Percentiles rank a stretch among this genome's conserved stretches.
Evolutionary conservation across 2,888 invertebrate genomes (phyloP).

Genomic region (Eueremaeus valkanovi): DNA sequence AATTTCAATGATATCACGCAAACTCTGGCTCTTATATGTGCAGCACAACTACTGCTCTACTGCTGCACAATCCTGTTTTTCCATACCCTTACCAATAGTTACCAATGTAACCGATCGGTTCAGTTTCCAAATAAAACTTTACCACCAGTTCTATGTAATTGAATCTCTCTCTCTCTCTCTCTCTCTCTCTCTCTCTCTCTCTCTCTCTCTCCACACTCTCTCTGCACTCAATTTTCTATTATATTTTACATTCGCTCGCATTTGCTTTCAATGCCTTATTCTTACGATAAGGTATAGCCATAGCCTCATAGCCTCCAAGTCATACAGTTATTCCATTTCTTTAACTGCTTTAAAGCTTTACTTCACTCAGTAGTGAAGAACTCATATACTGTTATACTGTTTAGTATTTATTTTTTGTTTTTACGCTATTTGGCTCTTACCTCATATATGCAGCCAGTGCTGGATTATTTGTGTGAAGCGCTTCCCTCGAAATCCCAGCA

Average conservation of each 20-base stretch:
- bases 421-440: neutral
- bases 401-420: slow-evolving; percentile 1
- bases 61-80: neutral
- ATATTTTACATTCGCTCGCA: too few species aligned
- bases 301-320: neutral
- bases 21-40: neutral
- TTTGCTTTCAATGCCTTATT: too few species aligned
- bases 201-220: neutral
- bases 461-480: neutral
- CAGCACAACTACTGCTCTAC: neutral
- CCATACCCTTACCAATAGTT: slow-evolving; percentile 16
- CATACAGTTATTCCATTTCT: neutral
- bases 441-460: neutral
- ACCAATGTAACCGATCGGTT: slow-evolving; percentile 24
- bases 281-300: neutral
- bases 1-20: slow-evolving; percentile 29
- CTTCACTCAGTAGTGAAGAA: neutral
- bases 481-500: neutral
- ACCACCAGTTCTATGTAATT: slow-evolving; percentile 25
- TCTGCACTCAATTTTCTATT: too few species aligned
- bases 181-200: slow-evolving; percentile 24
- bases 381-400: neutral
- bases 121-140: slow-evolving; percentile 21
- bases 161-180: slow-evolving; percentile 11
- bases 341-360: neutral